These are phyloP conservation scores for Pyralis farinalis DNA, from an alignment of 2,888 invertebrate species.

Conservation along the genomic window DNA sequence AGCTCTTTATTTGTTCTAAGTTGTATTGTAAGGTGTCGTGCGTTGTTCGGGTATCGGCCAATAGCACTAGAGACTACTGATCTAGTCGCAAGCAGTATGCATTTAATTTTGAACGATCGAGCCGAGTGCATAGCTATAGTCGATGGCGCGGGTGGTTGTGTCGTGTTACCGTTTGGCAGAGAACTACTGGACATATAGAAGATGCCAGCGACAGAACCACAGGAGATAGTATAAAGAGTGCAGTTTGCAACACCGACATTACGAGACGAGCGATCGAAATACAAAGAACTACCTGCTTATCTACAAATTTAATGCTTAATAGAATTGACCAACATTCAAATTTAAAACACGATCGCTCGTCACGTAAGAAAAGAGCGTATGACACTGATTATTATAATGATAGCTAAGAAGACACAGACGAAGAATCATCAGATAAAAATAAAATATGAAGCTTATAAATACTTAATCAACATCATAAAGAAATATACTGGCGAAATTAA, in stretches of 20 bases:
- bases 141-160: slow-evolving; percentile 72
- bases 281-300: neutral
- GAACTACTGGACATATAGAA: slow-evolving; percentile 69
- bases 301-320: neutral
- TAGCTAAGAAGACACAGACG: slow-evolving; percentile 75
- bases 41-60: slow-evolving; percentile 75
- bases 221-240: slow-evolving; percentile 80
- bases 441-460: slow-evolving; percentile 63
- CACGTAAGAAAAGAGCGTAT: slow-evolving; percentile 67
- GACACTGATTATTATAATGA: slow-evolving; percentile 70
- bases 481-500: slow-evolving; percentile 64
- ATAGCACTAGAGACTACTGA: slow-evolving; percentile 78
- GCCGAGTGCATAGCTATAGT: slow-evolving; percentile 76
- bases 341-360: slow-evolving; percentile 37
- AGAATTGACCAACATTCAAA: neutral
- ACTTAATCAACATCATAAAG: slow-evolving; percentile 54
- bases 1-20: slow-evolving; percentile 76
- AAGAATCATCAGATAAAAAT: slow-evolving; percentile 60
- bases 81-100: slow-evolving; percentile 80
- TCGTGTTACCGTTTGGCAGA: slow-evolving; percentile 62
- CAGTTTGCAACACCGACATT: slow-evolving; percentile 79
- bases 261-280: slow-evolving; percentile 52
- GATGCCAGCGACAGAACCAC: slow-evolving; percentile 77
- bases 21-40: slow-evolving; percentile 75
- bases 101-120: slow-evolving; percentile 75